Evolutionary conservation across 2,113 vertebrate species (phyloP).

Genomic region (Oryzias woworae): DNA sequence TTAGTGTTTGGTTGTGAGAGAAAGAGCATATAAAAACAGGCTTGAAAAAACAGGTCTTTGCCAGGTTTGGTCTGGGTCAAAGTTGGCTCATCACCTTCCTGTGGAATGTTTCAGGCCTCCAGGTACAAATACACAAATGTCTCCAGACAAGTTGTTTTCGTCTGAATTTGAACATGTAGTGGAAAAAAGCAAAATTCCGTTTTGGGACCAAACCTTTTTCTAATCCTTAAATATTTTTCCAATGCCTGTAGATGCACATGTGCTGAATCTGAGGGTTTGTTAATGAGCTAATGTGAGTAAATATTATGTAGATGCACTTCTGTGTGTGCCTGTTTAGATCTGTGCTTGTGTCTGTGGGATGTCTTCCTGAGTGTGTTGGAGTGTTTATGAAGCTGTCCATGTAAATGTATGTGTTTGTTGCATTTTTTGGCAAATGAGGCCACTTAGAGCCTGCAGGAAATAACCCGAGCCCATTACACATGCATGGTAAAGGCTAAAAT

Average conservation of each 20-base stretch:
- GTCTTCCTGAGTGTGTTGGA: slow-evolving; percentile 25
- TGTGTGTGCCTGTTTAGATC: slow-evolving; percentile 36
- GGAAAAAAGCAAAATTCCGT: neutral
- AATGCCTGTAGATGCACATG: no score
- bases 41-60: slow-evolving; percentile 1
- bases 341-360: slow-evolving; percentile 41
- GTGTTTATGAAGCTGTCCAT: slow-evolving; percentile 49
- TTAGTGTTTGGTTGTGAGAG: neutral
- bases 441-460: slow-evolving; percentile 50
- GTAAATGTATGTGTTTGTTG: slow-evolving; percentile 35
- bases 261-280: no score
- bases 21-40: slow-evolving; percentile 1
- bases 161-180: neutral
- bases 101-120: slow-evolving; percentile 61
- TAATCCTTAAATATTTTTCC: neutral
- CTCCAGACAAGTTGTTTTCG: neutral
- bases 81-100: slow-evolving; percentile 52
- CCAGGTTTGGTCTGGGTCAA: slow-evolving; percentile 44
- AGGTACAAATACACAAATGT: slow-evolving; percentile 20
- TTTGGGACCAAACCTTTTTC: neutral
- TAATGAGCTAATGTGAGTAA: slow-evolving; percentile 35
- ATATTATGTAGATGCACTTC: slow-evolving; percentile 39
- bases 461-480: slow-evolving; percentile 26
- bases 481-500: slow-evolving; percentile 30
- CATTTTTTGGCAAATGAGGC: slow-evolving; percentile 42